A percentile compares a stretch with the other conserved stretches of the same genome.
These are phyloP conservation scores for Erynnis tages DNA, from an alignment of 2,888 invertebrate species.

Conservation along the genomic window DNA sequence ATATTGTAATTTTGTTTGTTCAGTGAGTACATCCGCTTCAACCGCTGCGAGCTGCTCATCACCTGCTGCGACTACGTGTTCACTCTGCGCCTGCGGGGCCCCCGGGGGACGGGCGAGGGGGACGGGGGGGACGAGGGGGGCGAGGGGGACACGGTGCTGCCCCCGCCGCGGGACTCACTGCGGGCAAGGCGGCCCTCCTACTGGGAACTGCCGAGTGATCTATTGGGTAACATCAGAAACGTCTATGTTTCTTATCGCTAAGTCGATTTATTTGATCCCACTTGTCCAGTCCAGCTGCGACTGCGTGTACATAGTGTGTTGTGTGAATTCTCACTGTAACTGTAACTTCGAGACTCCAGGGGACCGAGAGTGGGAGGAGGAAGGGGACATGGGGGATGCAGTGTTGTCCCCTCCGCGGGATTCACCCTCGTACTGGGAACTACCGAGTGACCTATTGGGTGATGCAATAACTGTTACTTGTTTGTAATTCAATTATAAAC, in stretches of 20 bases:
- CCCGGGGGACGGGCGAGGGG: too few relatives aligned
- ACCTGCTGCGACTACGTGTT: constrained; percentile 81
- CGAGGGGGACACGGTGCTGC: constrained; percentile 29
- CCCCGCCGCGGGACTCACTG: constrained; percentile 60
- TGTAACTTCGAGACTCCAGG: constrained; percentile 44
- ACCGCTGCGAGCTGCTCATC: constrained; percentile 65
- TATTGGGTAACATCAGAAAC: too few relatives aligned
- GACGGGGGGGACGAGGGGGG: too few relatives aligned
- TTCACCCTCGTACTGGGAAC: constrained; percentile 64
- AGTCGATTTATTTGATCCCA: too few relatives aligned
- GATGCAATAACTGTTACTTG: too few relatives aligned
- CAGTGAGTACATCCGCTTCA: constrained; percentile 55
- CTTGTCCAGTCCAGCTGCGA: constrained; percentile 83
- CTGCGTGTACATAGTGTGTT: constrained; percentile 68
- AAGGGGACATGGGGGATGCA: too few relatives aligned
- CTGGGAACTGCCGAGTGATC: constrained; percentile 59
- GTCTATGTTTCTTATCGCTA: too few relatives aligned
- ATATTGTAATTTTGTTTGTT: neutral
- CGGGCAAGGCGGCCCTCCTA: constrained; percentile 57
- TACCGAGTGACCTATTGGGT: constrained; percentile 46
- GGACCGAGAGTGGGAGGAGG: too few relatives aligned
- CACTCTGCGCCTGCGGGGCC: constrained; percentile 48
- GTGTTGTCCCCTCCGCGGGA: constrained; percentile 56
- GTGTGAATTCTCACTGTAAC: too few relatives aligned
- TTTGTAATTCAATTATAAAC: too few relatives aligned